Evolutionary conservation across 2,113 vertebrate genomes (phyloP), one percentile per base, ranked within the genome.

Genomic region (Thunnus thynnus): DNA sequence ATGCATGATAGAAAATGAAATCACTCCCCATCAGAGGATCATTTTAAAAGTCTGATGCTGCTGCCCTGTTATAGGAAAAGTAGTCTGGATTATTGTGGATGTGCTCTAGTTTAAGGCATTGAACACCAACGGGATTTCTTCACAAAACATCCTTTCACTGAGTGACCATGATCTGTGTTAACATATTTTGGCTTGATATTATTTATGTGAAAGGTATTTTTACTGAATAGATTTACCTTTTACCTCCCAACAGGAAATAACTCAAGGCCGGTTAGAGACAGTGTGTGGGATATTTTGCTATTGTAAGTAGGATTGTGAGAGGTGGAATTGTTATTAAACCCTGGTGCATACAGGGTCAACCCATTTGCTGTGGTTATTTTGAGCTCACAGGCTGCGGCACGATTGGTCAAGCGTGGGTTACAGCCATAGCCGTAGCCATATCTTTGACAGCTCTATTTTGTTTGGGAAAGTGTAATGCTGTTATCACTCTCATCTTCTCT

Each of bases 401-500:
- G 22, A 61, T 78, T 76, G 73, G 62, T 63, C 67, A 83, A 46
- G 56, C 30, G 46, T 62, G 30, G 55, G 58, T 65, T 65, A 48
- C 68, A 60, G 72, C 55, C 61, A 27, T 52, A 81, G 60, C 65
- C 46, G 9, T 1, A n/a, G 68, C 69, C 60, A 54, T 80, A 65
- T 78, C 65, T 72, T n/a, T 88, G 82, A 89, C 80, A 65, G 67
- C 54, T 6, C 55, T 48, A 55, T 85, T 81, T 76, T 79, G 62
- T 76, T 74, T 76, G 63, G 55, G 67, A 75, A 48, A 69, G 48
- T 5, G 1, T 83, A 69, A 75, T 50, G 60, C 30, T 14, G 13
- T 70, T 71, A 82, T 64, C 27, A 30, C 47, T 52, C 20, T 41
- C 30, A 46, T 75, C 67, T 79, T 73, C 74, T 22, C 25, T 63